Evolutionary conservation across 2,797 vertebrate species (phyloP).

Genomic region (Salarias fasciatus): DNA sequence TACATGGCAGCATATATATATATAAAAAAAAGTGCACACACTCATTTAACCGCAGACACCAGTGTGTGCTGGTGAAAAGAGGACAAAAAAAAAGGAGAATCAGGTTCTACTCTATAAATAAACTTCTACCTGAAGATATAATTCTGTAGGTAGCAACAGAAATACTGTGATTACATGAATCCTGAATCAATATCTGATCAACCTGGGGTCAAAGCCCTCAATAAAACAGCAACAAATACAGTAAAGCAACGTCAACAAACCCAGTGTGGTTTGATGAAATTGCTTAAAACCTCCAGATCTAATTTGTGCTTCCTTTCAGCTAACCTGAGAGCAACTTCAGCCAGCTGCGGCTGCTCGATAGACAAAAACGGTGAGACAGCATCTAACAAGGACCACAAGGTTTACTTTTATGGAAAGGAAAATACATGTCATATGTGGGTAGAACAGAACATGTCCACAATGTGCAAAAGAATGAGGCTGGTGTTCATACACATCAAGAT

Average conservation of each 20-base stretch:
- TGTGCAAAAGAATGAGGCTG: constrained; percentile 59
- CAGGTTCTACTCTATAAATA: constrained; percentile 39
- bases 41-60: constrained; percentile 22
- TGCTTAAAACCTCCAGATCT: constrained; percentile 6
- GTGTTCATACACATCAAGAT: constrained; percentile 57
- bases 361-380: constrained; percentile 31
- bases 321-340: not conserved
- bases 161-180: not conserved
- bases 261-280: constrained; percentile 1
- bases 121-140: constrained; percentile 22
- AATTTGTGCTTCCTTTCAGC: constrained; percentile 6
- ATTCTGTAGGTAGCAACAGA: constrained; percentile 3
- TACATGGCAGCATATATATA: constrained; percentile 44
- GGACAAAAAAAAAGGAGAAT: constrained; percentile 41
- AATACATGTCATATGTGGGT: constrained; percentile 41
- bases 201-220: constrained; percentile 10
- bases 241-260: constrained; percentile 2
- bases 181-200: too few species aligned
- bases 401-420: constrained; percentile 35
- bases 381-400: constrained; percentile 34
- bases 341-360: not conserved
- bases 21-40: constrained; percentile 46
- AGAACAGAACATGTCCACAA: constrained; percentile 60
- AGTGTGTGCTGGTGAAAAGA: constrained; percentile 44
- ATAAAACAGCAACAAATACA: constrained; percentile 8